Percentiles rank a stretch among this genome's conserved stretches.
phyloP scores from a whole-genome alignment of 2,113 vertebrate genomes.

The Piaya cayana region DNA sequence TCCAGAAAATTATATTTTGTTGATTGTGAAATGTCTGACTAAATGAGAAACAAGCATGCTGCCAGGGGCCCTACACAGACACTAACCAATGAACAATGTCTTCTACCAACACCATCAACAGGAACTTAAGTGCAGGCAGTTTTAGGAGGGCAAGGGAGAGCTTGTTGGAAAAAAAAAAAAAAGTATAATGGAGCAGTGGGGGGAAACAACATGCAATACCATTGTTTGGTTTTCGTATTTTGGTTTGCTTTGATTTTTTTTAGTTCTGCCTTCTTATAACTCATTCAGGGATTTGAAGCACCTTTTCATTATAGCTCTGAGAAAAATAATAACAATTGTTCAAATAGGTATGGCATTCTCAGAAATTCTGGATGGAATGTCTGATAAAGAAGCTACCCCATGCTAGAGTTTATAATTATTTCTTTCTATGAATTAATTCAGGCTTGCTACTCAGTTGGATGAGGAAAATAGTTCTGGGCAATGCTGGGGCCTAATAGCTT shows the following conservation, averaged over 20 bases:
- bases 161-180: neutral
- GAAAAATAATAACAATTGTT: neutral
- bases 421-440: neutral
- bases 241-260: neutral
- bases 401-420: neutral
- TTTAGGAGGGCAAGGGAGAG: neutral
- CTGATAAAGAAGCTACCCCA: neutral
- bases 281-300: neutral
- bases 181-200: neutral
- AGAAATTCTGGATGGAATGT: neutral
- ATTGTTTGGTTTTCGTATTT: neutral
- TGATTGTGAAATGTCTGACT: slow-evolving; percentile 51
- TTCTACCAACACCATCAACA: neutral
- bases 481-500: neutral
- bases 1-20: slow-evolving; percentile 52
- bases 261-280: neutral
- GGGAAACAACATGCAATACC: neutral
- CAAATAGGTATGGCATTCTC: neutral
- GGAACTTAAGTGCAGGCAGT: neutral
- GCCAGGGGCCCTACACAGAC: neutral
- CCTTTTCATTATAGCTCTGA: neutral
- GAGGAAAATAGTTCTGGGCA: neutral
- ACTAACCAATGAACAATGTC: neutral
- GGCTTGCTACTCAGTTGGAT: neutral
- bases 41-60: slow-evolving; percentile 55